Conservation (phyloP, 2,113 vertebrate species). For the Podiceps cristatus region DNA sequence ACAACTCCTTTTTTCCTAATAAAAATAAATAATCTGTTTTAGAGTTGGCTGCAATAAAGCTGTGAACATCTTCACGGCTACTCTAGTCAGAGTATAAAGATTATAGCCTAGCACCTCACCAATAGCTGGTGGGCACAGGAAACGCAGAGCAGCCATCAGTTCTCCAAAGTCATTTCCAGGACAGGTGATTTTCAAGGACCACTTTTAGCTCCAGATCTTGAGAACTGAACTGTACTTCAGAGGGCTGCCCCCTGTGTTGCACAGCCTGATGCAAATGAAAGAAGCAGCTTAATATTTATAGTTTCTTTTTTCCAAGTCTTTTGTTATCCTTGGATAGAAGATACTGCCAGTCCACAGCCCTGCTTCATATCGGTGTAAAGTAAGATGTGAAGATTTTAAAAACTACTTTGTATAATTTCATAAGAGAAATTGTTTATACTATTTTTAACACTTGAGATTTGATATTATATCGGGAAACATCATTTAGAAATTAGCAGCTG, state of each 20-base stretch:
- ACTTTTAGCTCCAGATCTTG: neutral
- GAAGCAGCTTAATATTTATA: neutral
- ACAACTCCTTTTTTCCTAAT: neutral
- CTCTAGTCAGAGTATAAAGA: neutral
- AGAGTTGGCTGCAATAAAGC: neutral
- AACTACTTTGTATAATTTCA: neutral
- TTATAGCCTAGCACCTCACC: neutral
- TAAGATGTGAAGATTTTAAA: neutral
- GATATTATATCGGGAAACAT: neutral
- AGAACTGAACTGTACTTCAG: neutral
- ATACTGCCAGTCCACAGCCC: neutral
- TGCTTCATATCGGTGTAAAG: neutral
- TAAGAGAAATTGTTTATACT: neutral
- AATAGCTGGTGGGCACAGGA: neutral
- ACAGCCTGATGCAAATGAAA: neutral
- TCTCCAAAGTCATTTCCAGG: neutral
- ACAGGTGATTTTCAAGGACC: neutral
- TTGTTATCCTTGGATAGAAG: neutral
- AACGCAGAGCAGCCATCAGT: neutral
- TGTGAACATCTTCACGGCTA: neutral
- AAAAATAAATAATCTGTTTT: neutral
- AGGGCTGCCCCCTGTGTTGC: neutral
- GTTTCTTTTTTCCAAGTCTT: neutral
- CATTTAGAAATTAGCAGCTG: neutral
- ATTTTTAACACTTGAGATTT: neutral